Evolutionary conservation across 1,140 invertebrate species (phyloP).

Genomic region (Latrodectus geometricus): DNA sequence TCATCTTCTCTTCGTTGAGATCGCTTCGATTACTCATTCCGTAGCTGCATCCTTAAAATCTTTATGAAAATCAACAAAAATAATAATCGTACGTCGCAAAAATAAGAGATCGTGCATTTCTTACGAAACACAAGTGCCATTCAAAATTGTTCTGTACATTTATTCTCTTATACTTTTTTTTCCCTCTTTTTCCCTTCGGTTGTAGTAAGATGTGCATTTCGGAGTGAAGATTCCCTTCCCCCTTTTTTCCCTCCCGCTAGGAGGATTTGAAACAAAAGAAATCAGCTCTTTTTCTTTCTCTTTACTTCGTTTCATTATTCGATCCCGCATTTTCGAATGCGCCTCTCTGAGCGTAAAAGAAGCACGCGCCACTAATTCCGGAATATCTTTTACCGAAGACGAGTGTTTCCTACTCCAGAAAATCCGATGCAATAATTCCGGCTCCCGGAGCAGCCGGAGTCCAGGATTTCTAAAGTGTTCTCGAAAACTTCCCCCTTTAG

Average conservation of each 20-base stretch:
- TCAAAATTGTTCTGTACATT: neutral
- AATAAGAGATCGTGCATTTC: neutral
- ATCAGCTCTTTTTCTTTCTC: conserved; percentile 25
- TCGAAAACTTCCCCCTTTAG: conserved; percentile 59
- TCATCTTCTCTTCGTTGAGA: neutral
- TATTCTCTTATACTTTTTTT: conserved; percentile 3
- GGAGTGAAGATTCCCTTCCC: conserved; percentile 22
- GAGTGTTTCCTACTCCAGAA: conserved; percentile 44
- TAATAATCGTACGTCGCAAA: neutral
- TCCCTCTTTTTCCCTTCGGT: neutral
- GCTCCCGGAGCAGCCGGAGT: conserved; percentile 22
- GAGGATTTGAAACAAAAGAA: conserved; percentile 59
- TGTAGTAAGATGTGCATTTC: conserved; percentile 33
- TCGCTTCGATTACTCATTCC: neutral
- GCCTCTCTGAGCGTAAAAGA: conserved; percentile 20
- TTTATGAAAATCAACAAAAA: neutral
- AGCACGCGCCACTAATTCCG: conserved; percentile 53
- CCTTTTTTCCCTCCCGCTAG: neutral
- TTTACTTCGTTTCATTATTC: conserved; percentile 54
- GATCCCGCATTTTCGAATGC: conserved; percentile 4
- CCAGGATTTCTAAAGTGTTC: conserved; percentile 51
- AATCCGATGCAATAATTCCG: conserved; percentile 61
- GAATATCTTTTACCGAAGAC: conserved; percentile 42
- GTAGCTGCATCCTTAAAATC: neutral
- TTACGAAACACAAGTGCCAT: neutral